These are phyloP conservation scores for Calephelis perditalis DNA, from an alignment of 2,888 invertebrate species.

Conservation along the genomic window DNA sequence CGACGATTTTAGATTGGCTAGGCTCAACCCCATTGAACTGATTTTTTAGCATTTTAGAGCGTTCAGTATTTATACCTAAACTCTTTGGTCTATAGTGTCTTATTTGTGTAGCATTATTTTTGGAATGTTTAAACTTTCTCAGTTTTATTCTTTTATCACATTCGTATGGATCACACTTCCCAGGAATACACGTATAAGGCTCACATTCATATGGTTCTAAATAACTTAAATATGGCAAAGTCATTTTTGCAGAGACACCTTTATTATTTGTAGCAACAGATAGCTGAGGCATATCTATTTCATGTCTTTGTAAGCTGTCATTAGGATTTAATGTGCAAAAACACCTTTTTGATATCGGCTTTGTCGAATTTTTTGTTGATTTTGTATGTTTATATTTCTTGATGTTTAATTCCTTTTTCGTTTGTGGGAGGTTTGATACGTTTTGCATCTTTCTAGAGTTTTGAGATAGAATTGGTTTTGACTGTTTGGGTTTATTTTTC, in stretches of 20 bases:
- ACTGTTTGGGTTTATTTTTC: conserved; percentile 8
- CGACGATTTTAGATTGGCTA: conserved; percentile 15
- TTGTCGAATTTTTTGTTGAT: conserved; percentile 17
- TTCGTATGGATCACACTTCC: conserved; percentile 35
- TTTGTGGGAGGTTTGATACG: background rate
- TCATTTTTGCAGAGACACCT: too few species aligned
- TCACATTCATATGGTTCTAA: conserved; percentile 36
- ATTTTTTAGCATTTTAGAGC: conserved; percentile 2
- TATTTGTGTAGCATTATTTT: conserved; percentile 19
- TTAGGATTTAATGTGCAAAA: conserved; percentile 41
- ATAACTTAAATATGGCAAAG: background rate
- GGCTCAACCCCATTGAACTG: background rate
- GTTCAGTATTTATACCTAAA: conserved; percentile 14
- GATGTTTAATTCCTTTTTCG: background rate
- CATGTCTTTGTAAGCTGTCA: conserved; percentile 14
- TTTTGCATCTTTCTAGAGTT: background rate
- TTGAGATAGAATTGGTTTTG: too few species aligned
- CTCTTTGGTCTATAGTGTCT: conserved; percentile 17
- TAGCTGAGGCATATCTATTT: too few species aligned
- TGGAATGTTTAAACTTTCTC: conserved; percentile 20
- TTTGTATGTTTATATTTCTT: conserved; percentile 5
- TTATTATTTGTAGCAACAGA: too few species aligned
- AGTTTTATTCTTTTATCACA: conserved; percentile 37
- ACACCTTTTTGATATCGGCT: conserved; percentile 38
- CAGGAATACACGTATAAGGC: conserved; percentile 36